Conservation (phyloP, 2,113 vertebrate genomes). For the Vulpes ferrilata region DNA sequence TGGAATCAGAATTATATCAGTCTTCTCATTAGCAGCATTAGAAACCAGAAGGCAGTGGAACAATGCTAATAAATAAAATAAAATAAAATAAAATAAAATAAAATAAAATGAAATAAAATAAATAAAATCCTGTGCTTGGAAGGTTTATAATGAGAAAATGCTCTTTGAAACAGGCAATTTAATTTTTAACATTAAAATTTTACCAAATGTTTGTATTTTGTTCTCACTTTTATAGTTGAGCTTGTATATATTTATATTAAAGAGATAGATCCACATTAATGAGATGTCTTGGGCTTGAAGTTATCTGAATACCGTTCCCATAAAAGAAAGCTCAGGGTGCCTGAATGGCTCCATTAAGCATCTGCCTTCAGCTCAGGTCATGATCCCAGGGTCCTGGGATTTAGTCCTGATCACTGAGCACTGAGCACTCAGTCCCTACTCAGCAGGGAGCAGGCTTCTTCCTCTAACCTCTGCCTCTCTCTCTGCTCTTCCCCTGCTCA, state of each 20-base stretch:
- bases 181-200: slow-evolving; percentile 47
- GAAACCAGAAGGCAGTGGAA: background rate
- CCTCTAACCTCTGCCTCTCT: background rate
- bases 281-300: background rate
- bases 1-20: background rate
- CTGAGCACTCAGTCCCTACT: background rate
- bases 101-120: too few species aligned
- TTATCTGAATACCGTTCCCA: background rate
- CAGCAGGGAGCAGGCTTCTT: background rate
- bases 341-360: background rate
- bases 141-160: slow-evolving; percentile 43
- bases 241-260: background rate
- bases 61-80: too few species aligned
- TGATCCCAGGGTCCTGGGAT: background rate
- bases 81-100: too few species aligned
- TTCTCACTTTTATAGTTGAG: slow-evolving; percentile 41
- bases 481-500: background rate
- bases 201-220: background rate
- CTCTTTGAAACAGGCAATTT: background rate
- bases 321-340: background rate
- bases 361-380: background rate
- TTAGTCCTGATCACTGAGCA: too few species aligned
- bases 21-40: background rate
- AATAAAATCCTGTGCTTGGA: background rate
- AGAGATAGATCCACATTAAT: background rate